Percentiles rank a stretch among this genome's conserved stretches.
These are phyloP conservation scores for Beris morrisii DNA, from an alignment of 2,888 invertebrate genomes.

Conservation along the genomic window DNA sequence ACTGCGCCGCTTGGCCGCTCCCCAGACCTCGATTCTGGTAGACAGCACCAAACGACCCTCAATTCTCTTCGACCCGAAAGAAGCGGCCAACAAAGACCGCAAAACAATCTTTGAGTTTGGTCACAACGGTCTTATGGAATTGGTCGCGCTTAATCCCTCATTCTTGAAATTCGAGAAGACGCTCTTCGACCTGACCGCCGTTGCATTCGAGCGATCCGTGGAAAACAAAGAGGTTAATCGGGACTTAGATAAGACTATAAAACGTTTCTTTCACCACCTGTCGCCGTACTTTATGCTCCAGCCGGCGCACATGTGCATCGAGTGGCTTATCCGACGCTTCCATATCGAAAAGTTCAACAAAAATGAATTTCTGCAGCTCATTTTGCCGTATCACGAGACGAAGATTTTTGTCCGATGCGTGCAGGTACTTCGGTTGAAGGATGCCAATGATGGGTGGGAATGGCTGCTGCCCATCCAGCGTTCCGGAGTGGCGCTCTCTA, in stretches of 20 bases:
- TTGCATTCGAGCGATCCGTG: slow-evolving; percentile 79
- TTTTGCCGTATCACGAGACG: slow-evolving; percentile 92
- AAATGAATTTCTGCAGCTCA: slow-evolving; percentile 75
- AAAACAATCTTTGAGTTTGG: slow-evolving; percentile 88
- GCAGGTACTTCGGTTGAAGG: slow-evolving; percentile 71
- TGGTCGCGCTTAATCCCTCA: slow-evolving; percentile 70
- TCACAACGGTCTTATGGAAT: slow-evolving; percentile 79
- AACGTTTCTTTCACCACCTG: slow-evolving; percentile 75
- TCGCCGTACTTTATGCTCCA: slow-evolving; percentile 89
- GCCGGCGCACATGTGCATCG: slow-evolving; percentile 82
- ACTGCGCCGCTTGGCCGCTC: slow-evolving; percentile 71
- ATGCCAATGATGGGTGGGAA: slow-evolving; percentile 67
- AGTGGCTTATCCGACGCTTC: slow-evolving; percentile 92
- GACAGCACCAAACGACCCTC: slow-evolving; percentile 75
- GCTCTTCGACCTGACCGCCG: slow-evolving; percentile 75
- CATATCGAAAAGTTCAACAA: slow-evolving; percentile 87
- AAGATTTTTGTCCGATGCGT: slow-evolving; percentile 82
- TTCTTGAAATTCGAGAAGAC: slow-evolving; percentile 75
- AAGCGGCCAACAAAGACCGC: slow-evolving; percentile 83
- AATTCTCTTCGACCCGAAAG: slow-evolving; percentile 84
- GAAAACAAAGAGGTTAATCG: slow-evolving; percentile 74
- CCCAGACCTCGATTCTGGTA: slow-evolving; percentile 70
- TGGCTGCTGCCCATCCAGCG: slow-evolving; percentile 77
- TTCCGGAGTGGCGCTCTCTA: slow-evolving; percentile 72
- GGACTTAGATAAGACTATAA: slow-evolving; percentile 72